phyloP scores from a whole-genome alignment of 92 coral and sea anemone genomes.

The Paragorgia papillata region DNA sequence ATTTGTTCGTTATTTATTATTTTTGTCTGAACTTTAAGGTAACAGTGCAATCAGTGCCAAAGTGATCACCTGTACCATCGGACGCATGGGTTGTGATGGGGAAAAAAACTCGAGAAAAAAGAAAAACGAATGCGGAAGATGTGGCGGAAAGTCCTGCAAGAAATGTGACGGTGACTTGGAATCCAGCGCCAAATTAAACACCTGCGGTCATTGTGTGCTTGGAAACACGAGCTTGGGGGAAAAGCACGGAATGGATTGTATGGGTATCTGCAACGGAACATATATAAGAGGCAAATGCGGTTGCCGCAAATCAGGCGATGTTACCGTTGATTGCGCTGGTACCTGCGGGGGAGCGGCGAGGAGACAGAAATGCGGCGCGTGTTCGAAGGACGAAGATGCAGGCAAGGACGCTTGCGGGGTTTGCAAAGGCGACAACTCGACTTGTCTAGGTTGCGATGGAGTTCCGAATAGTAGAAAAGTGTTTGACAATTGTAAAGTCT shows the following conservation, averaged over 20 bases:
- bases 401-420: conserved; percentile 69
- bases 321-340: neutral
- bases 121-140: neutral
- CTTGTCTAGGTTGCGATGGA: conserved; percentile 44
- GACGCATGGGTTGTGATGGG: conserved; percentile 20
- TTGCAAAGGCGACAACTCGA: conserved; percentile 49
- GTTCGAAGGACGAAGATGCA: neutral
- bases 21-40: neutral
- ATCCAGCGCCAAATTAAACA: neutral
- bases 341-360: neutral
- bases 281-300: neutral
- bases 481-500: neutral
- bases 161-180: conserved; percentile 12
- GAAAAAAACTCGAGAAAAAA: neutral
- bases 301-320: neutral
- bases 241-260: conserved; percentile 1
- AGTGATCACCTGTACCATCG: neutral
- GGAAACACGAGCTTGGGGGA: neutral
- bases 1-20: neutral
- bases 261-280: neutral
- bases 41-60: conserved; percentile 3
- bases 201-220: conserved; percentile 12
- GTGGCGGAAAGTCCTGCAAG: conserved; percentile 14
- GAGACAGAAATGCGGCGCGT: neutral
- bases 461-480: neutral